A percentile compares a stretch with the other conserved stretches of the same genome.
These are phyloP conservation scores for Microcebus murinus DNA, from an alignment of 2,113 vertebrate species.

Conservation along the genomic window DNA sequence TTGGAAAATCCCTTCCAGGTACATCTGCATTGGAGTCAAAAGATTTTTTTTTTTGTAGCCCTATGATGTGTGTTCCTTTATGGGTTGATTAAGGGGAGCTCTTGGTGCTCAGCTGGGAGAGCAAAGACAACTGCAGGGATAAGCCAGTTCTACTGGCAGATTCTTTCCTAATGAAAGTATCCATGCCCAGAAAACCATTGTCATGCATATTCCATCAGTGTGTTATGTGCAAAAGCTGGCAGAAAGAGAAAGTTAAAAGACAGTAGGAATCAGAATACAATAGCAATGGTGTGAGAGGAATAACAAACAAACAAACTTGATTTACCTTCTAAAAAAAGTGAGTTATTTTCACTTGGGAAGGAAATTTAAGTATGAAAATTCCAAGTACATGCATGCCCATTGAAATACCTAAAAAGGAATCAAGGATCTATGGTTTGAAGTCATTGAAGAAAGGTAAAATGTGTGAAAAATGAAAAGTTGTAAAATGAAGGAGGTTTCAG, in stretches of 20 bases:
- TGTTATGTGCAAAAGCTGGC: background rate
- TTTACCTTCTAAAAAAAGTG: background rate
- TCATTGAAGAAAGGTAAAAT: background rate
- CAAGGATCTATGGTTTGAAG: background rate
- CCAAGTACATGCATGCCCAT: background rate
- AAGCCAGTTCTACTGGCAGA: background rate
- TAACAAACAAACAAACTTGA: background rate
- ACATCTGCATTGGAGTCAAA: background rate
- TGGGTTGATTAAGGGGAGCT: background rate
- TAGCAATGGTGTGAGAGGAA: background rate
- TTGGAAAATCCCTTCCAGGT: background rate
- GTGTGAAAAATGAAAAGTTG: background rate
- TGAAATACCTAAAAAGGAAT: background rate
- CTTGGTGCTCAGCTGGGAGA: background rate
- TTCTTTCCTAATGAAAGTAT: background rate
- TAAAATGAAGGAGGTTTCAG: background rate
- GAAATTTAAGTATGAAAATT: slow-evolving; percentile 5
- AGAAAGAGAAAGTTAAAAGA: background rate
- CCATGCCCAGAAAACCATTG: background rate
- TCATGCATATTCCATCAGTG: background rate
- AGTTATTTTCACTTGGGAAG: slow-evolving; percentile 15
- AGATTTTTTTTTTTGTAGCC: background rate
- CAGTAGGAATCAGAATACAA: background rate
- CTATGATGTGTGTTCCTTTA: background rate
- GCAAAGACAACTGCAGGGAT: background rate